Evolutionary conservation across 2,888 invertebrate genomes (phyloP).

Genomic region (Trachelus stipa): DNA sequence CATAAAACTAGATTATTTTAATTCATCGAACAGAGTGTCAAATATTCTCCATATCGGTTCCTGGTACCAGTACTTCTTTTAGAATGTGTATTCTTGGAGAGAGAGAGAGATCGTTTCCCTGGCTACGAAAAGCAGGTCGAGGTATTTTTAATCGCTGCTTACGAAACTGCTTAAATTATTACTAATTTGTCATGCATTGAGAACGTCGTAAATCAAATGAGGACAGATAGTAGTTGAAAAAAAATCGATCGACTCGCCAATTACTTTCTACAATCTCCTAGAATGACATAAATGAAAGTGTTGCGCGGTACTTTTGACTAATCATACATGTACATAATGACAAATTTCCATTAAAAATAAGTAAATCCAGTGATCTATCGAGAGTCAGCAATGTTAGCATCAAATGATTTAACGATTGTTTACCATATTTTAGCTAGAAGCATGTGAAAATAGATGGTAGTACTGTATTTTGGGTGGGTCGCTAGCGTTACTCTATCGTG

Average conservation of each 20-base stretch:
- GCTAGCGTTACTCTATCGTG: neutral
- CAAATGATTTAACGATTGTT: neutral
- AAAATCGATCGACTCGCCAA: neutral
- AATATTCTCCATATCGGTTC: neutral
- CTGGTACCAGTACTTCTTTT: neutral
- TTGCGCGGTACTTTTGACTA: neutral
- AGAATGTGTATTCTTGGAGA: constrained; percentile 4
- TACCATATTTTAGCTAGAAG: neutral
- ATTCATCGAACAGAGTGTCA: neutral
- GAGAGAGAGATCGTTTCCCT: neutral
- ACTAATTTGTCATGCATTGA: neutral
- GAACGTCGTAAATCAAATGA: neutral
- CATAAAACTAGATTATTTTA: neutral
- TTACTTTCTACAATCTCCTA: neutral
- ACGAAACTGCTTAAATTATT: neutral
- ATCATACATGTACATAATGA: neutral
- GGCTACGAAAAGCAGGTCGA: neutral
- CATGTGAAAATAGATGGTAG: neutral
- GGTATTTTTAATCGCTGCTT: neutral
- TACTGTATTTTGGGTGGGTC: neutral
- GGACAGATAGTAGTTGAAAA: neutral
- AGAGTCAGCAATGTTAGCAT: neutral
- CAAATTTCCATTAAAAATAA: neutral
- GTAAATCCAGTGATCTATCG: neutral
- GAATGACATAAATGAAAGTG: neutral